Conservation (phyloP, 2,797 vertebrate genomes). For the Carduelis carduelis region DNA sequence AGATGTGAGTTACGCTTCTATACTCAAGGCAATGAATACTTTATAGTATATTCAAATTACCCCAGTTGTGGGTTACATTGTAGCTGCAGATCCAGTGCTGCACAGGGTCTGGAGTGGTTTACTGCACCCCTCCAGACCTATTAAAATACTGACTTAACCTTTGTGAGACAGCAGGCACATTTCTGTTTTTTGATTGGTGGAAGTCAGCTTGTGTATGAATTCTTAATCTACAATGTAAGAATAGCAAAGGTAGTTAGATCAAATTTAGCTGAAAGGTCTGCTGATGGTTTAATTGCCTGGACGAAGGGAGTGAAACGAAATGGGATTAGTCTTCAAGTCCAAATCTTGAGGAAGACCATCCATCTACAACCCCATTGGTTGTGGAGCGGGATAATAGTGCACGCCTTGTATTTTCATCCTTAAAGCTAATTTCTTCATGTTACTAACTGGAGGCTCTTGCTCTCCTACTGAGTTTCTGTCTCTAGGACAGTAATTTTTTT, state of each 20-base stretch:
- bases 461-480: neutral
- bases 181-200: neutral
- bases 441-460: neutral
- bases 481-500: neutral
- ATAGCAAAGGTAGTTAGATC: neutral
- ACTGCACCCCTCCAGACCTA: neutral
- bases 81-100: neutral
- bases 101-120: neutral
- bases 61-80: accelerated
- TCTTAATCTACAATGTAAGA: neutral
- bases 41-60: neutral
- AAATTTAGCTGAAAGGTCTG: neutral
- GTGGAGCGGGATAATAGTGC: neutral
- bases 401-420: neutral
- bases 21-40: neutral
- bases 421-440: neutral
- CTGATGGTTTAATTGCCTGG: neutral
- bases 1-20: neutral
- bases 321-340: neutral
- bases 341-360: neutral
- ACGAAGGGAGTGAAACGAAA: neutral
- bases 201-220: neutral
- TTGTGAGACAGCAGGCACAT: neutral
- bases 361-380: neutral
- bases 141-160: neutral